These are phyloP conservation scores for Drosophila merina DNA, from an alignment of 2,888 invertebrate species.

Conservation along the genomic window DNA sequence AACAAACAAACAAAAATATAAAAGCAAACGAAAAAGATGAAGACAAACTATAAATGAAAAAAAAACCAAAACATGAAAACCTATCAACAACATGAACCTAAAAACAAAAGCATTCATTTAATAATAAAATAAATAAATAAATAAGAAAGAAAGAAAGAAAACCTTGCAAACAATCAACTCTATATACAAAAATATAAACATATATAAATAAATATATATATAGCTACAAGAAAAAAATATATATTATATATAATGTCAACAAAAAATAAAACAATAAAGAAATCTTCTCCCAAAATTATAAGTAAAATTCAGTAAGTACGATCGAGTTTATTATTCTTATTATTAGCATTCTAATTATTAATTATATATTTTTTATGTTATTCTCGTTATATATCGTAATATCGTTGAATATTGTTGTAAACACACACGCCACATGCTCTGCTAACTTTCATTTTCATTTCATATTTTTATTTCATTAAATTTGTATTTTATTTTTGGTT, in stretches of 20 bases:
- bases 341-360: slow-evolving; percentile 30
- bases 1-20: slow-evolving; percentile 42
- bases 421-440: slow-evolving; percentile 14
- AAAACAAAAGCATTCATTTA: slow-evolving; percentile 50
- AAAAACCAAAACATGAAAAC: slow-evolving; percentile 34
- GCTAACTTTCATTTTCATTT: slow-evolving; percentile 13
- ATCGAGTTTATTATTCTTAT: slow-evolving; percentile 51
- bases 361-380: background rate
- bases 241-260: slow-evolving; percentile 18
- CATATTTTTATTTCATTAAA: background rate
- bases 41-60: slow-evolving; percentile 44
- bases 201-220: slow-evolving; percentile 31
- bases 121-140: slow-evolving; percentile 18
- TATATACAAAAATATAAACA: slow-evolving; percentile 26
- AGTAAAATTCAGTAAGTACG: slow-evolving; percentile 68
- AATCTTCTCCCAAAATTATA: slow-evolving; percentile 57
- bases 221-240: background rate
- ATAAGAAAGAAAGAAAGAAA: slow-evolving; percentile 22
- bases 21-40: slow-evolving; percentile 62
- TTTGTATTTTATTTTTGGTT: background rate
- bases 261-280: slow-evolving; percentile 29
- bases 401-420: slow-evolving; percentile 16
- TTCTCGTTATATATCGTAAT: slow-evolving; percentile 1
- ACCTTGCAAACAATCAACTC: slow-evolving; percentile 39
- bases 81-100: slow-evolving; percentile 43